Conservation (phyloP, 2,797 vertebrate genomes). For the Coregonus suidteri region DNA sequence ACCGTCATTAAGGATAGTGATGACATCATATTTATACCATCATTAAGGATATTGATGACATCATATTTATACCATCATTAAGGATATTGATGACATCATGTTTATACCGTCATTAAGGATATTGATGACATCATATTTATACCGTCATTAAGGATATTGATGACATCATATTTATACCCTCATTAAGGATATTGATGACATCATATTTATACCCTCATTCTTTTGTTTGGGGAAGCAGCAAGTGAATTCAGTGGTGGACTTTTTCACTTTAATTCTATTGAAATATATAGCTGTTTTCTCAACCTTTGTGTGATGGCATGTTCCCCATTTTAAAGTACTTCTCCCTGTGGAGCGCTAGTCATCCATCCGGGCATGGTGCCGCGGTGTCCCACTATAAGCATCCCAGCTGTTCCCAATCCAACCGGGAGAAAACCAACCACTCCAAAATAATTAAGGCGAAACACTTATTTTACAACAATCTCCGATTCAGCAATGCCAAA, state of each 20-base stretch:
- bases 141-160: no score
- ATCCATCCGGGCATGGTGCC: conserved; percentile 60
- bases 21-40: no score
- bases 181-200: neutral
- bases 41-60: no score
- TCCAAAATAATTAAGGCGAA: conserved; percentile 76
- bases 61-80: no score
- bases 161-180: no score
- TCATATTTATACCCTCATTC: neutral
- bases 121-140: no score
- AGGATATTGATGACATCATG: no score
- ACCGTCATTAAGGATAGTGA: no score
- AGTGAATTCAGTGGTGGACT: no score
- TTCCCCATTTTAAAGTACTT: conserved; percentile 41
- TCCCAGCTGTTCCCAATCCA: conserved; percentile 75
- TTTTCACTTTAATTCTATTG: neutral
- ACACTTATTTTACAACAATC: conserved; percentile 60
- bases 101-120: no score
- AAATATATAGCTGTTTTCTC: conserved; percentile 34
- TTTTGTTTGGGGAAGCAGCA: no score
- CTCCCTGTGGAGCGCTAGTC: conserved; percentile 59
- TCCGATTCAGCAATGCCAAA: conserved; percentile 79
- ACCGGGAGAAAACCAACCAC: conserved; percentile 54
- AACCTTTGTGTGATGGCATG: conserved; percentile 46
- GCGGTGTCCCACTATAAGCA: conserved; percentile 69